phyloP scores from a whole-genome alignment of 1,140 invertebrate species.

The Drosophila sturtevanti region DNA sequence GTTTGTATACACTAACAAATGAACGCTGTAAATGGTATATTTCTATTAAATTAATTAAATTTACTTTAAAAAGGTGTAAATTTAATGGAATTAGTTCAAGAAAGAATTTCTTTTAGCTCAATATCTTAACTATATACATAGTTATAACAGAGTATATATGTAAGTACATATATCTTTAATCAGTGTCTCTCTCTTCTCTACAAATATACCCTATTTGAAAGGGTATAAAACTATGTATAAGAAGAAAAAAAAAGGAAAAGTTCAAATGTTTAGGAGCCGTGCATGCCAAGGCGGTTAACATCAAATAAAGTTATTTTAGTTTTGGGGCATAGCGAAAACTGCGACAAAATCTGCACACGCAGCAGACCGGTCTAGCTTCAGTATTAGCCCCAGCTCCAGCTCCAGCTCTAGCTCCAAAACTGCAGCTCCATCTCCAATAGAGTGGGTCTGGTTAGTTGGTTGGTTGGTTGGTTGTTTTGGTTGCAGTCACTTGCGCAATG shows the following conservation, averaged over 20 bases:
- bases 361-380: constrained; percentile 21
- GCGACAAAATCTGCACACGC: constrained; percentile 76
- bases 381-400: constrained; percentile 6
- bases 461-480: not conserved
- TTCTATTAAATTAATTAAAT: too few species aligned
- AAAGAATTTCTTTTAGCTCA: too few species aligned
- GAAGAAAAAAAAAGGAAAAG: constrained; percentile 34
- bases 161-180: too few species aligned
- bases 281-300: constrained; percentile 59
- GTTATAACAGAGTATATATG: too few species aligned
- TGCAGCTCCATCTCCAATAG: constrained; percentile 9
- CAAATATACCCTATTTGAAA: not conserved
- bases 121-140: too few species aligned
- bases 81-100: too few species aligned
- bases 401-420: constrained; percentile 3
- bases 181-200: too few species aligned
- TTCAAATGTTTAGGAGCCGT: constrained; percentile 60
- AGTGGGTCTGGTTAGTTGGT: constrained; percentile 14
- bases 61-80: too few species aligned
- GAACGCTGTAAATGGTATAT: too few species aligned
- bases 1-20: constrained; percentile 34
- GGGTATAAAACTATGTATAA: too few species aligned
- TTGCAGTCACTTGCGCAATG: constrained; percentile 65
- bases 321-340: constrained; percentile 14
- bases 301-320: constrained; percentile 71